Evolutionary conservation across 2,113 vertebrate species (phyloP).

Genomic region (Sturnira hondurensis): DNA sequence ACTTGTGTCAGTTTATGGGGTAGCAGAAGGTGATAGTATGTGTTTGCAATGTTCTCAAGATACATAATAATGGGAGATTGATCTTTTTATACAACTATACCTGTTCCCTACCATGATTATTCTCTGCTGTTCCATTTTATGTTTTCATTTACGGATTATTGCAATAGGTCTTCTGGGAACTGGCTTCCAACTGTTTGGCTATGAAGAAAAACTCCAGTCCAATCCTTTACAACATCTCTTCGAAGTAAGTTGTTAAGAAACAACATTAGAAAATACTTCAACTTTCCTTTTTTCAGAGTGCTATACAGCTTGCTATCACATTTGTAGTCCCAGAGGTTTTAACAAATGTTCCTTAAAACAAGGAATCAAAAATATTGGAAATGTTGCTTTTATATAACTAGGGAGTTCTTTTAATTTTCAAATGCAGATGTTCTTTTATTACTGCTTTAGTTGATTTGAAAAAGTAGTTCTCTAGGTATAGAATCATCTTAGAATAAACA

Average conservation of each 20-base stretch:
- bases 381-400: slow-evolving; percentile 6
- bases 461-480: neutral
- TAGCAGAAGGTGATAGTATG: neutral
- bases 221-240: slow-evolving; percentile 95
- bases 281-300: neutral
- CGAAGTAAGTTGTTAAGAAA: slow-evolving; percentile 85
- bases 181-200: slow-evolving; percentile 90
- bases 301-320: neutral
- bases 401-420: slow-evolving; percentile 17
- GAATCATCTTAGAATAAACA: slow-evolving; percentile 18
- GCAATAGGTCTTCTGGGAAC: slow-evolving; percentile 91
- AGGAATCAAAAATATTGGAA: neutral
- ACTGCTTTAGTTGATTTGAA: neutral
- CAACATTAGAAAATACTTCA: neutral
- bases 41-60: neutral
- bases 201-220: slow-evolving; percentile 87
- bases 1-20: neutral
- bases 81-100: slow-evolving; percentile 2
- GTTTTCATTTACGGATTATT: slow-evolving; percentile 53
- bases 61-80: neutral
- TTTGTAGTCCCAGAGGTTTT: slow-evolving; percentile 18
- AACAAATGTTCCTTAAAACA: slow-evolving; percentile 32
- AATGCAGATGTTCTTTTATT: neutral
- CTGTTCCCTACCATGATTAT: slow-evolving; percentile 1
- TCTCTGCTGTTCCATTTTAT: slow-evolving; percentile 32